Base-by-base conservation (phyloP, 1,140 invertebrate genomes). In the Drosophila nannoptera region DNA sequence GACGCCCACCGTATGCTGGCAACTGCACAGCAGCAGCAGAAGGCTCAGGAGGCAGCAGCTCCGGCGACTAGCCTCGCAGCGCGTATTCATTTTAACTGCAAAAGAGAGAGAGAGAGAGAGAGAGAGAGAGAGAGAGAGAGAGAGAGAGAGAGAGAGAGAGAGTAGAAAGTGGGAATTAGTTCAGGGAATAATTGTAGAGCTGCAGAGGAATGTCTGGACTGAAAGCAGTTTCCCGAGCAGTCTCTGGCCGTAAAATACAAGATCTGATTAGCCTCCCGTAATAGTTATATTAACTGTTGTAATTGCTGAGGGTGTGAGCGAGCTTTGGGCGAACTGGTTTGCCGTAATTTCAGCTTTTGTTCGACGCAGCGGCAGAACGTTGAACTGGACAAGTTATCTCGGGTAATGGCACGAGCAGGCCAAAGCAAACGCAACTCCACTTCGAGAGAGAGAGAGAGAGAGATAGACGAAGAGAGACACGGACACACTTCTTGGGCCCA, bases 1-100 rank as follows among this genome's bases (percentile, higher is more conserved):
- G 53, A 88, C 78, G 4, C 73, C 69, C 14, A 65, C 55, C 7
- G 68, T 64, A 12, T 63, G 46, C 46, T 63, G 73, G 71, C 84
- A 72, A 63, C 70, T 53, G 55, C 64, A 61, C 0, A 88, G 66
- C 38, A 88, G 58, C 16, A 88, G 77, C 8, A 80, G 42, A 11
- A 84, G 60, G 11, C 62, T 69, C 8, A 86, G 49, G 16, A 78
- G 58, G 22, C 69, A 53, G n/a, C 65, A 49, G 43, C 66, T 53
- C 42, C 52, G 49, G 36, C 76, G 61, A 38, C 48, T 68, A 40
- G 49, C 67, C 32, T 56, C 67, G 48, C 50, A 60, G 56, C 62
- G 62, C 14, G 64, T 50, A 63, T 64, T 46, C 80, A 84, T 84
- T 69, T 77, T 73, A 54, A 36, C 80, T 83, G 73, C 36, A 76